Evolutionary conservation across 2,113 vertebrate species (phyloP), one percentile per base, ranked within the genome.

Genomic region (Hippocampus barbouri): DNA sequence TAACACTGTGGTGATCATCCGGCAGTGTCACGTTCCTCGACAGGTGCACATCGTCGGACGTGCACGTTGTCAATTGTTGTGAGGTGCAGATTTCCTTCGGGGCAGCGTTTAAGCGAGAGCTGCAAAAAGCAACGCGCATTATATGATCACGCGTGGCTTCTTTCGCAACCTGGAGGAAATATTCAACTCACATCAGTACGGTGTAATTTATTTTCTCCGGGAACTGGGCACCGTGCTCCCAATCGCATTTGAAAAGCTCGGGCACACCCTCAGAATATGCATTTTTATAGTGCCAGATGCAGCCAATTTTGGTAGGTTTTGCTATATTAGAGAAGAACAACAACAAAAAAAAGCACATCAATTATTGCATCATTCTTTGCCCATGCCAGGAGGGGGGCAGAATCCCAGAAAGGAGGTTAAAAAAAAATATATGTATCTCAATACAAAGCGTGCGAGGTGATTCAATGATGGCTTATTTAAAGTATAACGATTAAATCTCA

Each of bases 241-340:
- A 91, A 23, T 0, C 78, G 77, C 90, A 91, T 0, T 54, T 84
- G 1, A 90, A 63, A 2, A 18, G 8, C 0, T 81, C 0, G 10
- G 83, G 82, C 1, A 3, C 0, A 34, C 34, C 30, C 4, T 0
- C 21, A 0, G 0, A 4, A 0, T 0, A 4, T 0, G 0, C 0
- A 7, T 40, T 6, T 5, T 25, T 0, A 27, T 56, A 53, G 65
- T 82, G n/a, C 1, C 71, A 68, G 2, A 70, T 2, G 60, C 90
- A 91, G 1, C 74, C 75, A 25, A 90, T 43, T 0, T 85, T 81
- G 38, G 27, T 70, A 59, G 89, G 90, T 80, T 81, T 88, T 40
- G 76, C 90, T 91, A 74, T 43, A 20, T 62, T 3, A 11, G 30
- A 34, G 30, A 38, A 38, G 5, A 6, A 38, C 5, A 38, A 38